Evolutionary conservation across 2,888 invertebrate genomes (phyloP), one percentile per base, ranked within the genome.

Genomic region (Trichogramma dendrolimi): DNA sequence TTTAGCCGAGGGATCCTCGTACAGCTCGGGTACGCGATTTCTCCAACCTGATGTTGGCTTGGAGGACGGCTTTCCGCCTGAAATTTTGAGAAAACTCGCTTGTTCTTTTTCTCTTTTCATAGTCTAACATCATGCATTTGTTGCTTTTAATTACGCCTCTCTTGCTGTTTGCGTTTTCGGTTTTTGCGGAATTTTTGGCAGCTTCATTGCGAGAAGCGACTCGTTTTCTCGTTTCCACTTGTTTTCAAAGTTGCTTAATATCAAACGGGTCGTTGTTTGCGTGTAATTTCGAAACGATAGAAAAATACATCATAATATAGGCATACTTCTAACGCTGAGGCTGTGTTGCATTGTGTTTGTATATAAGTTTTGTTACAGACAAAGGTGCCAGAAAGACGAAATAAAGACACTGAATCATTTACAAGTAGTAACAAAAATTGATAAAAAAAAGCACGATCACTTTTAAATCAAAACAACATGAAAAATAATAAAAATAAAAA

Each of bases 11-110:
- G 78, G 75, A 46, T 75, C 75, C 72, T 78, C 71, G 72, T 79
- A 77, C 69, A 79, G 77, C 74, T 79, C 79, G 67, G 79, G 79
- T 68, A 79, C 76, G 71, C 77, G 78, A 69, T 75, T 73, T 72
- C 79, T 76, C 79, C 79, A 79, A 70, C 79, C 75, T 56, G 60
- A n/a, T 55, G 63, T 40, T 52, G 53, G 63, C 61, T 61, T 61
- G 60, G 65, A 61, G 63, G 49, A 47, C 54, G 38, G 59, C 67
- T 74, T 65, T 62, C 63, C 75, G 79, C 78, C 79, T 79, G 79
- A 79, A 79, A 79, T 72, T 74, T 78, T 76, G 71, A 77, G 73
- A 75, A 73, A 73, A 71, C 72, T 69, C n/a, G 14, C 65, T 62
- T 55, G 53, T 55, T 61, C 60, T 58, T 62, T 61, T 60, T 63